Percentiles rank a stretch among this genome's conserved stretches.
Evolutionary conservation across 2,888 invertebrate genomes (phyloP).

Genomic region (Drosophila fulvimacula): DNA sequence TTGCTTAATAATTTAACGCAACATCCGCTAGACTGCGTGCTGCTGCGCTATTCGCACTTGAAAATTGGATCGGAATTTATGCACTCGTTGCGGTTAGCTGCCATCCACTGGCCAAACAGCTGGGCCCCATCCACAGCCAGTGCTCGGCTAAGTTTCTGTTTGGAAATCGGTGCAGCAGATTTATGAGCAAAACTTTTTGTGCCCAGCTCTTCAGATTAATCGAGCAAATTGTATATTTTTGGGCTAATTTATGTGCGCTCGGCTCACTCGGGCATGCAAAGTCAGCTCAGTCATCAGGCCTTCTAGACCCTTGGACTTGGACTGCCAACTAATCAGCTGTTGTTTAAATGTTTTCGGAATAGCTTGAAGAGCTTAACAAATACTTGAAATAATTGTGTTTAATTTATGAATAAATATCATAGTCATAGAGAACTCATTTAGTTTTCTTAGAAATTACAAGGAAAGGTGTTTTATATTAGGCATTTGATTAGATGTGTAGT

Average conservation of each 20-base stretch:
- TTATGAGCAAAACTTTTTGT: slow-evolving; percentile 74
- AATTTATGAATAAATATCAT: too few relatives aligned
- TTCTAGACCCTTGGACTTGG: neutral
- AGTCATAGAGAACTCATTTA: too few relatives aligned
- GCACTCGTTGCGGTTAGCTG: slow-evolving; percentile 67
- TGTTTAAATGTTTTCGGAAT: neutral
- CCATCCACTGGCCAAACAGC: slow-evolving; percentile 51
- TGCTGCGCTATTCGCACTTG: slow-evolving; percentile 67
- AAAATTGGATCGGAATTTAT: slow-evolving; percentile 78
- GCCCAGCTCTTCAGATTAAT: slow-evolving; percentile 75
- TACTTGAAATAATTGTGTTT: neutral
- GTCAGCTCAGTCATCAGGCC: neutral
- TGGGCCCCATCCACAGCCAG: slow-evolving; percentile 25
- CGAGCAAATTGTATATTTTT: slow-evolving; percentile 77
- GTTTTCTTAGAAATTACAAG: too few relatives aligned
- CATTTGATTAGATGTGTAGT: too few relatives aligned
- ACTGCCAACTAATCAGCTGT: neutral
- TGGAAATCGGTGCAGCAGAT: slow-evolving; percentile 58
- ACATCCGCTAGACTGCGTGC: slow-evolving; percentile 59
- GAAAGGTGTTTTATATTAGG: too few relatives aligned
- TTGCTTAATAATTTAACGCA: slow-evolving; percentile 72
- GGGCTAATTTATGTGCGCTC: slow-evolving; percentile 70
- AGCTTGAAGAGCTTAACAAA: too few relatives aligned
- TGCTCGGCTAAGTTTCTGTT: slow-evolving; percentile 13
- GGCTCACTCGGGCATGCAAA: slow-evolving; percentile 16